Conservation (phyloP, 2,888 invertebrate species). For the Masnerella sp. region DNA sequence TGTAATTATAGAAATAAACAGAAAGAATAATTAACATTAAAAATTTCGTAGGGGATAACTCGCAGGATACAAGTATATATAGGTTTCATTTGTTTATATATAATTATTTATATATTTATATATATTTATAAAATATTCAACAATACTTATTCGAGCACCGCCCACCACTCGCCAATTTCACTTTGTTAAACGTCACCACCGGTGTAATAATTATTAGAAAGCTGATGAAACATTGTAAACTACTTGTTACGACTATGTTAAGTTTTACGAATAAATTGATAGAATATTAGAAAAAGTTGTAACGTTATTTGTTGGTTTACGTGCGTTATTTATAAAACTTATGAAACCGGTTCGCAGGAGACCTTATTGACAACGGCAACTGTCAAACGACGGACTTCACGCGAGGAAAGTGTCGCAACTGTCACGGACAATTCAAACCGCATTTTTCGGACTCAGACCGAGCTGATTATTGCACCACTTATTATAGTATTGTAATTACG, state of each 20-base stretch:
- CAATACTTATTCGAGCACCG: constrained; percentile 68
- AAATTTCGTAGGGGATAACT: constrained; percentile 44
- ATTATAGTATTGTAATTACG: constrained; percentile 47
- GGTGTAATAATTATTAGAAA: constrained; percentile 57
- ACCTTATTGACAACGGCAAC: constrained; percentile 44
- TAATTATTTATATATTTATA: constrained; percentile 39
- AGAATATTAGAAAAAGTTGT: constrained; percentile 47
- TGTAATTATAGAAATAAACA: too few relatives aligned
- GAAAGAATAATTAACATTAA: too few relatives aligned
- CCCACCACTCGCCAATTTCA: constrained; percentile 55
- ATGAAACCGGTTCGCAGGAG: constrained; percentile 53
- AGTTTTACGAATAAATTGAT: constrained; percentile 50
- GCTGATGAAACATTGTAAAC: constrained; percentile 50
- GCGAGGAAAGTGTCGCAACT: constrained; percentile 30
- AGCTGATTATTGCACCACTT: constrained; percentile 57
- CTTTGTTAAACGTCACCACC: constrained; percentile 41
- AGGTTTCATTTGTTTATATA: constrained; percentile 8
- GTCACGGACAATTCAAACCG: constrained; percentile 48
- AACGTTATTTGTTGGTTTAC: constrained; percentile 49
- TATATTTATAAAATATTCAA: constrained; percentile 71
- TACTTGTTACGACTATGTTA: constrained; percentile 50
- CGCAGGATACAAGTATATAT: constrained; percentile 36
- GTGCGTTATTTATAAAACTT: constrained; percentile 51
- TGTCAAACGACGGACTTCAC: constrained; percentile 51
- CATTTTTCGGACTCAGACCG: constrained; percentile 37